These are phyloP conservation scores for Haplochromis burtoni DNA, from an alignment of 2,113 vertebrate species.

Conservation along the genomic window DNA sequence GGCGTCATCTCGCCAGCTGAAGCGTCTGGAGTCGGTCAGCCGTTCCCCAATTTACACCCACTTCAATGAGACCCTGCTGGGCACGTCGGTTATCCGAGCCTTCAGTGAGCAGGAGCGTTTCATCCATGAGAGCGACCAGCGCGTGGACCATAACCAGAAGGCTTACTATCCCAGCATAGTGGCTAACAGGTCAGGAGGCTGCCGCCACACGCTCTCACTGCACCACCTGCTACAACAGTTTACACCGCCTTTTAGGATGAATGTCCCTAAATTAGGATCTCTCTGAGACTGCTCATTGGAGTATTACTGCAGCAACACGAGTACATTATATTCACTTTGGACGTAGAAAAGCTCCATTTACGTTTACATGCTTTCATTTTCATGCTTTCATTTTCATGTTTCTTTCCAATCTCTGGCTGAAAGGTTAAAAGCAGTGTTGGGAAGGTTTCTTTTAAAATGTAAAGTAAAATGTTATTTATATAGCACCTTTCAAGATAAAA, in stretches of 20 bases:
- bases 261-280: neutral
- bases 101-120: slow-evolving; percentile 87
- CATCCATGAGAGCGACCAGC: slow-evolving; percentile 80
- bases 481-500: too few relatives aligned
- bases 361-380: neutral
- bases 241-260: neutral
- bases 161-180: slow-evolving; percentile 93
- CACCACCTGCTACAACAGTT: neutral
- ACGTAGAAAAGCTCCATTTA: neutral
- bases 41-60: slow-evolving; percentile 92
- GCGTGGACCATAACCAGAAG: slow-evolving; percentile 93
- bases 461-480: neutral
- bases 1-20: slow-evolving; percentile 89
- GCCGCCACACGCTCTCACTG: accelerated
- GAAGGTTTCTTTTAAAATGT: neutral
- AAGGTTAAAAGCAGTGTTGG: neutral
- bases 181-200: slow-evolving; percentile 82
- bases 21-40: slow-evolving; percentile 90
- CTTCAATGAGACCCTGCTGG: slow-evolving; percentile 91
- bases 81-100: slow-evolving; percentile 88
- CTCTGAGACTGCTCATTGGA: neutral
- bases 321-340: neutral
- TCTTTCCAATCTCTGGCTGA: neutral
- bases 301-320: neutral
- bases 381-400: neutral